Percentiles rank a stretch among this genome's conserved stretches.
These are phyloP conservation scores for Ceyx margarethae DNA, from an alignment of 2,113 vertebrate genomes.

Conservation along the genomic window DNA sequence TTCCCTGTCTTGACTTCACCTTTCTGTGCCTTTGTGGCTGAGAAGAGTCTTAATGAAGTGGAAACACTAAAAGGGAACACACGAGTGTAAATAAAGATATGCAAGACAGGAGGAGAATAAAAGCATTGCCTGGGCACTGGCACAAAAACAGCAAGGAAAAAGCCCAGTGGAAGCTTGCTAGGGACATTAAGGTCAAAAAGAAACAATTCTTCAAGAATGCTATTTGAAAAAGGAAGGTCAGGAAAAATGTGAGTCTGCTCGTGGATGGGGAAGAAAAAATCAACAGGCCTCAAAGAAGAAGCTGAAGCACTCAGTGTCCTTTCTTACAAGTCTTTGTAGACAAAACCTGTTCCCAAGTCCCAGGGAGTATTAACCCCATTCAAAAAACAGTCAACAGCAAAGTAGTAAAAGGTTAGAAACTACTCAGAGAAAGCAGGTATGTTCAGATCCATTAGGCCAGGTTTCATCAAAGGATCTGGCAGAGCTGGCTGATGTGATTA, in stretches of 20 bases:
- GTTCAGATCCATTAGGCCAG: neutral
- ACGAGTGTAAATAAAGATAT: conserved; percentile 21
- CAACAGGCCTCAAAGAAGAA: neutral
- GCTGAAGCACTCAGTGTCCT: neutral
- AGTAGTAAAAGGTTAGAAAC: neutral
- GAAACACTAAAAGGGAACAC: conserved; percentile 20
- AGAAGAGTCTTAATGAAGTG: conserved; percentile 28
- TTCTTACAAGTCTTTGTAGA: neutral
- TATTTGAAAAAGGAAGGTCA: neutral
- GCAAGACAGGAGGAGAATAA: conserved; percentile 3
- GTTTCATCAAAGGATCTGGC: neutral
- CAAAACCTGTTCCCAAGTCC: neutral
- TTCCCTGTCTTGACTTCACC: neutral
- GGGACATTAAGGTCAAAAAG: conserved; percentile 20
- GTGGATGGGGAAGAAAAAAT: conserved; percentile 6
- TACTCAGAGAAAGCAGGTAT: neutral
- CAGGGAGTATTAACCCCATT: neutral
- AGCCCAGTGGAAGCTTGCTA: neutral
- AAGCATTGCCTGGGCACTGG: neutral
- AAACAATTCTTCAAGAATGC: neutral
- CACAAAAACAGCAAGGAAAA: conserved; percentile 7
- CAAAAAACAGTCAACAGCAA: neutral
- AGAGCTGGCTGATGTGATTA: neutral
- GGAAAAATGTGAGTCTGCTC: neutral
- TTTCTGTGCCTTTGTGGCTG: neutral